These are phyloP conservation scores for Ephydatia muelleri DNA, from an alignment of 37 sponge, comb jelly and placozoan genomes.

Conservation along the genomic window DNA sequence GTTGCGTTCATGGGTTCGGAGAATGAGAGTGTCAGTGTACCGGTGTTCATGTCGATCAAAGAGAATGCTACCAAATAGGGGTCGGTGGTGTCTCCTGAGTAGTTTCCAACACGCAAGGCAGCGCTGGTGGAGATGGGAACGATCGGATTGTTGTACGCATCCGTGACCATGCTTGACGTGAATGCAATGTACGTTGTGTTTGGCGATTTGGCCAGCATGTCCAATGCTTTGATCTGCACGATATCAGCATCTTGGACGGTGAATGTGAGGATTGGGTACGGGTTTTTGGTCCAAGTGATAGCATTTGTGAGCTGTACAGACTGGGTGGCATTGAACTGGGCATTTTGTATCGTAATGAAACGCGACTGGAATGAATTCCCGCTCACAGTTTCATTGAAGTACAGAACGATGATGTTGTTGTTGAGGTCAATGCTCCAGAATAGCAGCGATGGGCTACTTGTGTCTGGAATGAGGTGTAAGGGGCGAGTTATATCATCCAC, in stretches of 20 bases:
- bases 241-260: slow-evolving; percentile 50
- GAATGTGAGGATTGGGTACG: slow-evolving; percentile 45
- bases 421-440: slow-evolving; percentile 78
- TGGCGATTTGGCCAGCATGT: slow-evolving; percentile 60
- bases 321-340: slow-evolving; percentile 46
- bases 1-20: slow-evolving; percentile 76
- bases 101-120: slow-evolving; percentile 56
- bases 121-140: slow-evolving; percentile 26
- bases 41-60: slow-evolving; percentile 73
- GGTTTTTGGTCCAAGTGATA: slow-evolving; percentile 9
- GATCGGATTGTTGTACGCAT: slow-evolving; percentile 62
- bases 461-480: slow-evolving; percentile 38
- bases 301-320: slow-evolving; percentile 48
- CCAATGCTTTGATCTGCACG: slow-evolving; percentile 69
- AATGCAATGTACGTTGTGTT: slow-evolving; percentile 76
- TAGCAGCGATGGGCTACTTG: slow-evolving; percentile 62
- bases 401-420: slow-evolving; percentile 61
- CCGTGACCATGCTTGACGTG: slow-evolving; percentile 52
- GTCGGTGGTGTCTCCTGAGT: slow-evolving; percentile 54
- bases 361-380: slow-evolving; percentile 48
- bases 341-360: slow-evolving; percentile 67
- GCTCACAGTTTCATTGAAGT: slow-evolving; percentile 81
- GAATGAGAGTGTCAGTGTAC: slow-evolving; percentile 71
- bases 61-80: slow-evolving; percentile 54
- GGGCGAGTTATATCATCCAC: slow-evolving; percentile 32